Base-by-base conservation (phyloP, 2,113 vertebrate genomes). In the Argyrosomus japonicus region DNA sequence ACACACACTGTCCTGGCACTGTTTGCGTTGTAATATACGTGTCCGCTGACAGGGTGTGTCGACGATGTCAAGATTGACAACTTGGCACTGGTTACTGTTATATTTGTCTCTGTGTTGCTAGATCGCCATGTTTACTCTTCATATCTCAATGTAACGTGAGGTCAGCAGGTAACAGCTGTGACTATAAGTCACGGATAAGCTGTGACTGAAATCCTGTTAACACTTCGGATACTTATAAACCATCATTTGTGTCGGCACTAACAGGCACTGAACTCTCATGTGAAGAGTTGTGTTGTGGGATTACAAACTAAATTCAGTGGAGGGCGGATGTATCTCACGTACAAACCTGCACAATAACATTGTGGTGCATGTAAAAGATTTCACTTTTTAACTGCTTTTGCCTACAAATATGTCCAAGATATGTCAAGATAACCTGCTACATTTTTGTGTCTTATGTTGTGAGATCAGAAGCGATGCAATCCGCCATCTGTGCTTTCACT, bases 51-150 rank as follows among this genome's bases (percentile, higher is more conserved):
- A n/a, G 64, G 70, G 71, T 4, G 70, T 75, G 70, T 8, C 57
- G 11, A 45, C 27, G 1, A 43, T 3, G 57, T 11, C 58, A 60
- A 15, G 61, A 68, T 0, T 47, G 53, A 78, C 14, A n/a, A 1
- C 50, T 51, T 43, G 53, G n/a, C 50, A 3, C 32, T 11, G 4
- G 1, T 10, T 40, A 2, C 1, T 21, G 65, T 62, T 21, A 18
- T 61, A 13, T 75, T 63, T 60, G 58, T 47, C 13, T 63, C 5
- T 43, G 6, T 56, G 82, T 58, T 80, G 64, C 58, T 63, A 63
- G 0, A 69, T 48, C 53, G 65, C 43, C 36, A 18, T 65, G 72
- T 85, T 76, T 75, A 25, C 63, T 74, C 13, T 45, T 60, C 51
- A 27, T 71, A 58, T 78, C 68, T 62, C 15, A 25, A 5, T 1